Conservation (phyloP, 2,888 invertebrate genomes). For the Sinotaia quadrata region DNA sequence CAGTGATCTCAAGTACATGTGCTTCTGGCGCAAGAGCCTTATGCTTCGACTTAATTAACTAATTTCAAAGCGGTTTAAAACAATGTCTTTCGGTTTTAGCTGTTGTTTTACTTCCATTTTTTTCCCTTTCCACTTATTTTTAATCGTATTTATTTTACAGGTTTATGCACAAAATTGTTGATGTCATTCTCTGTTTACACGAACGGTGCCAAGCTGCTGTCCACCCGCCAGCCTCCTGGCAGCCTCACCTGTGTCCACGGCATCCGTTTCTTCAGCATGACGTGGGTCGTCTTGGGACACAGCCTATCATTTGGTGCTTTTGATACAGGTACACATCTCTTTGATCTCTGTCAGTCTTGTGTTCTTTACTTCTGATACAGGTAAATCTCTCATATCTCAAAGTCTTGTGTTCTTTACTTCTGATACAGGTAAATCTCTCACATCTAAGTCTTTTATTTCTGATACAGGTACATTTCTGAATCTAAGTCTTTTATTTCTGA, state of each 20-base stretch:
- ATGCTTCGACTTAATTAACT: too few species aligned
- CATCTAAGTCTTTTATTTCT: background rate
- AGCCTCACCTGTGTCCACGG: conserved; percentile 80
- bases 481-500: background rate
- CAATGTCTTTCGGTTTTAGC: too few species aligned
- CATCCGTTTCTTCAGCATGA: conserved; percentile 75
- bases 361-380: too few species aligned
- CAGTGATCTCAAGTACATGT: too few species aligned
- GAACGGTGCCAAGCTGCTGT: conserved; percentile 49
- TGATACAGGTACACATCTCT: background rate
- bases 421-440: background rate
- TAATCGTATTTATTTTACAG: background rate
- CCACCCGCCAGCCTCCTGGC: conserved; percentile 41
- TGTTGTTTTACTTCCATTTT: too few species aligned
- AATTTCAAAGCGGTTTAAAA: too few species aligned
- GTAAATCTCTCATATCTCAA: background rate
- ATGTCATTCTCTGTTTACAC: conserved; percentile 52
- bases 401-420: too few species aligned
- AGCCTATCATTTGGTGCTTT: conserved; percentile 34
- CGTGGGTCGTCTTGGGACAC: conserved; percentile 67
- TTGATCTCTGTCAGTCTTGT: background rate
- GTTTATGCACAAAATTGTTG: conserved; percentile 23
- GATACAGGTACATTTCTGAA: too few species aligned
- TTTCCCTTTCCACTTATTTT: too few species aligned
- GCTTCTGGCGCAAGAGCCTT: too few species aligned